Evolutionary conservation across 2,113 vertebrate genomes (phyloP), one percentile per base, ranked within the genome.

Genomic region (Syngnathus scovelli): DNA sequence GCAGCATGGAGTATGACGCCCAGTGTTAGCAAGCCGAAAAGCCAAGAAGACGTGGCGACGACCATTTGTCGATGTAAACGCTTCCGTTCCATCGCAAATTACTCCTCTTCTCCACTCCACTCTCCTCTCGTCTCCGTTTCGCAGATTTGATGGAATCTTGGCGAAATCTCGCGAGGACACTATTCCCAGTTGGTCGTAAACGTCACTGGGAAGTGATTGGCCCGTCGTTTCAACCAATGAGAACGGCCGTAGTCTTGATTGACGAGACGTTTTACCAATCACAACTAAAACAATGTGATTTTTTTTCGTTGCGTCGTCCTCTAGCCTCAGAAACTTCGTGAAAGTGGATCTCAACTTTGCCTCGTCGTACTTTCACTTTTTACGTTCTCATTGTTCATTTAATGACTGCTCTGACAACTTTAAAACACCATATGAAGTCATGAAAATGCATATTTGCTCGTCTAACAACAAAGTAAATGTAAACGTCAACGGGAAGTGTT

Each of bases 341-440:
- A 86, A 84, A 76, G 7, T 6, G 70, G 72, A 81, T 66, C 67
- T 74, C 65, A 78, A 33, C 12, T 71, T n/a, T 86, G 86, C 83
- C 87, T 87, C 87, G 85, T 89, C 69, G 66, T 72, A 66, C 10
- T 64, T 75, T 77, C 70, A 7, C 61, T 16, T 1, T 39, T 44
- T 27, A 3, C 12, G 13, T 62, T 8, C 27, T 36, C 15, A 1
- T 8, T 44, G 21, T 62, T 23, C 21, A 44, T 5, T 62, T 16
- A 27, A 21, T 13, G n/a, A 27, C 61, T 2, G 16, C 15, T 9
- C 1, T 1, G 21, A 16, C 7, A 6, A 13, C 12, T 46, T n/a
- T 4, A 43, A n/a, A 62, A 44, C 21, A 44, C 6, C 7, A 9
- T 27, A 23, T 62, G 6, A 44, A 12, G 39, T 44, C 12, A 21